A percentile compares a stretch with the other conserved stretches of the same genome.
These are phyloP conservation scores for Sciaenops ocellatus DNA, from an alignment of 2,797 vertebrate species.

Conservation along the genomic window DNA sequence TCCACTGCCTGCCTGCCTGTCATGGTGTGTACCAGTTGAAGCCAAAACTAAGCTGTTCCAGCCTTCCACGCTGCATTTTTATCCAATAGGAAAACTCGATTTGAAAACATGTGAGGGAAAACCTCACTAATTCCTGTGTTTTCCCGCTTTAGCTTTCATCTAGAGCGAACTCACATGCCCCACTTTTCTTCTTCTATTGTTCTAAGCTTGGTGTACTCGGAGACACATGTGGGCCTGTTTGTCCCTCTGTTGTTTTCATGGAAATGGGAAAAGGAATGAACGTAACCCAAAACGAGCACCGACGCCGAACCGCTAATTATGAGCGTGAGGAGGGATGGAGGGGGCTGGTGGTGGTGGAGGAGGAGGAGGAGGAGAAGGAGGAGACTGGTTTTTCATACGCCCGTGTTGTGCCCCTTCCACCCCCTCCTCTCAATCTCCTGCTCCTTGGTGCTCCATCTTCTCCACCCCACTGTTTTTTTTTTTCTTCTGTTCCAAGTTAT, in stretches of 20 bases:
- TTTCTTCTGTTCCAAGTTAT: constrained; percentile 50
- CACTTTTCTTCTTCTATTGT: constrained; percentile 74
- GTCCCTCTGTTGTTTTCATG: constrained; percentile 66
- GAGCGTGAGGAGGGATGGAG: constrained; percentile 29
- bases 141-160: constrained; percentile 68
- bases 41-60: constrained; percentile 58
- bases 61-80: constrained; percentile 26
- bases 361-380: constrained; percentile 9
- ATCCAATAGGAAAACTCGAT: constrained; percentile 56
- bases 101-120: constrained; percentile 62
- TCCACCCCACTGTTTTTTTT: constrained; percentile 29
- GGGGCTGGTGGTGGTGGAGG: constrained; percentile 7
- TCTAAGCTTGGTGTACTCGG: constrained; percentile 38
- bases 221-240: constrained; percentile 72
- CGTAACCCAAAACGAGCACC: constrained; percentile 68
- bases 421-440: constrained; percentile 16
- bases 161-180: constrained; percentile 67
- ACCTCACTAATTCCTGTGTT: constrained; percentile 69
- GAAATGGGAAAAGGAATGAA: constrained; percentile 71
- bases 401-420: constrained; percentile 46
- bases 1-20: constrained; percentile 59
- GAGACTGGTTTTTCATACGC: constrained; percentile 40
- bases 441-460: constrained; percentile 37
- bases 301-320: constrained; percentile 69
- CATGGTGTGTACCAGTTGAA: constrained; percentile 32